Percentiles rank a stretch among this genome's conserved stretches.
These are phyloP conservation scores for Zoanthus sociatus DNA, from an alignment of 92 coral and sea anemone genomes.

Conservation along the genomic window DNA sequence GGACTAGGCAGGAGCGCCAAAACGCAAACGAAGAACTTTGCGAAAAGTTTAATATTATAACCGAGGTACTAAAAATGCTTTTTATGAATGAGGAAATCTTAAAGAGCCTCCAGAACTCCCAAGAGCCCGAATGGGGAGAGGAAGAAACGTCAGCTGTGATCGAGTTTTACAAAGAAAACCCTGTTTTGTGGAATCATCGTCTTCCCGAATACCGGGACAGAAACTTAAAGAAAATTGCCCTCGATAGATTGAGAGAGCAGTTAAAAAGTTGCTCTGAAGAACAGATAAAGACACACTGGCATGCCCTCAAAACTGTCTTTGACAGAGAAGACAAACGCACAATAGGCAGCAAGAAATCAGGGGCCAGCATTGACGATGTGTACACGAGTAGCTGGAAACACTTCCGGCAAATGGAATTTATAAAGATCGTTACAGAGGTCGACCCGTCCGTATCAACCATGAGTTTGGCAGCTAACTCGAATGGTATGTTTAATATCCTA, in stretches of 20 bases:
- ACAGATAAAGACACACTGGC: conserved; percentile 58
- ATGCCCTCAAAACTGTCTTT: conserved; percentile 61
- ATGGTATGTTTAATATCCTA: too few relatives aligned
- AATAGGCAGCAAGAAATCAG: conserved; percentile 58
- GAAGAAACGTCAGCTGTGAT: conserved; percentile 56
- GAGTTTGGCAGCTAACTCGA: background rate
- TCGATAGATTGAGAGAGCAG: conserved; percentile 37
- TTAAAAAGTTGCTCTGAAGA: conserved; percentile 53
- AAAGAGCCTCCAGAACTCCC: too few relatives aligned
- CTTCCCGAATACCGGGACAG: conserved; percentile 52
- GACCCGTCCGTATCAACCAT: conserved; percentile 48
- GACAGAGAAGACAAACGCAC: conserved; percentile 53
- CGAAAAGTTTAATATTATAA: too few relatives aligned
- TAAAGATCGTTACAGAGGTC: conserved; percentile 36
- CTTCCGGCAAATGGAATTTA: conserved; percentile 36
- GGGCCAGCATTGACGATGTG: conserved; percentile 41
- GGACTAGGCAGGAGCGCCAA: too few relatives aligned
- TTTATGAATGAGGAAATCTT: too few relatives aligned
- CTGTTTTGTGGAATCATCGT: conserved; percentile 66
- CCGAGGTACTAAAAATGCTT: too few relatives aligned
- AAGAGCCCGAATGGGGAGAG: conserved; percentile 55
- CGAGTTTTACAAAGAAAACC: conserved; percentile 62
- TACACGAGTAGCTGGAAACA: conserved; percentile 57
- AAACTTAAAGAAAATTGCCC: conserved; percentile 52
- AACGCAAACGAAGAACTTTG: too few relatives aligned